Evolutionary conservation across 2,113 vertebrate species (phyloP).

Genomic region (Oryzias woworae): DNA sequence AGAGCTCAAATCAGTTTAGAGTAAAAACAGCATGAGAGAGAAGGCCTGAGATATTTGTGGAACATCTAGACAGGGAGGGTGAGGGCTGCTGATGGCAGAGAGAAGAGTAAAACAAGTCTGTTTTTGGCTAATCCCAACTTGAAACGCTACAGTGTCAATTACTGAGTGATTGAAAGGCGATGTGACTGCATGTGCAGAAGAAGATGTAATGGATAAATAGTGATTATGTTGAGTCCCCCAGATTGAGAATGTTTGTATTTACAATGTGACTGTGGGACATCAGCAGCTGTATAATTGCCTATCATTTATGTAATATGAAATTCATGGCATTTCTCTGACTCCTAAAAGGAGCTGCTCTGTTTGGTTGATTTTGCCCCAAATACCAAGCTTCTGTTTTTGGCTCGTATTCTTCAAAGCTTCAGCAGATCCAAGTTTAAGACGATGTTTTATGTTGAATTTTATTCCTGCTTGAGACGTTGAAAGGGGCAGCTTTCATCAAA

Average conservation of each 20-base stretch:
- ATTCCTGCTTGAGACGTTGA: constrained; percentile 34
- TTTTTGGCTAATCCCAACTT: constrained; percentile 61
- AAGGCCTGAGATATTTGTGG: constrained; percentile 65
- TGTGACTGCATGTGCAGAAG: constrained; percentile 37
- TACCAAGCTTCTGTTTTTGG: constrained; percentile 27
- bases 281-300: constrained; percentile 66
- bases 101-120: constrained; percentile 38
- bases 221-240: constrained; percentile 61
- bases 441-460: constrained; percentile 16
- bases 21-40: constrained; percentile 59
- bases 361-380: constrained; percentile 2
- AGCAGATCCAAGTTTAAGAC: constrained; percentile 17
- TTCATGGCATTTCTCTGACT: constrained; percentile 19
- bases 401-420: constrained; percentile 9
- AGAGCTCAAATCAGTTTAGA: constrained; percentile 75
- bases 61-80: constrained; percentile 15
- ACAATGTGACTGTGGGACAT: constrained; percentile 59
- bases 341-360: constrained; percentile 12
- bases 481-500: constrained; percentile 56
- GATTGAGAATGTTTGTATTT: constrained; percentile 69
- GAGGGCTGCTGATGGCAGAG: not conserved
- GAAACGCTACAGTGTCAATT: constrained; percentile 69
- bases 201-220: constrained; percentile 63
- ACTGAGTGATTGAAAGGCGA: constrained; percentile 70
- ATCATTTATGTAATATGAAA: constrained; percentile 56